Conservation (phyloP, 2,888 invertebrate species). For the Neria commutata region DNA sequence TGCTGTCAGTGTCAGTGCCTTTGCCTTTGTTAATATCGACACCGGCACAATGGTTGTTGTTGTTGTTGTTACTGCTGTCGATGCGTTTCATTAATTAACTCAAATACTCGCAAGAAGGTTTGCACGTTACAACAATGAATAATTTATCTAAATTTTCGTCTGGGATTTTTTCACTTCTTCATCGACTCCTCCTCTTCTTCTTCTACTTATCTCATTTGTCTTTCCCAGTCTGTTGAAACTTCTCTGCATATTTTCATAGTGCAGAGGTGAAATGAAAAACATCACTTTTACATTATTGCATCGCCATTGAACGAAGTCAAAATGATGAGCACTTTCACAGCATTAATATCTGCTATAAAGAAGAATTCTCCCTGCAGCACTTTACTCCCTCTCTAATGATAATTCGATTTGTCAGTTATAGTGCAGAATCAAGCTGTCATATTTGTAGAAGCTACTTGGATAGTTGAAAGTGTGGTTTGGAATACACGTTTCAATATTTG, state of each 20-base stretch:
- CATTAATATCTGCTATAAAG: too few relatives aligned
- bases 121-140: conserved; percentile 57
- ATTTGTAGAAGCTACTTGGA: too few relatives aligned
- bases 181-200: conserved; percentile 7
- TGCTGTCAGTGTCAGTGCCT: conserved; percentile 31
- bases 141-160: conserved; percentile 56
- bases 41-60: conserved; percentile 3
- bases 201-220: conserved; percentile 13
- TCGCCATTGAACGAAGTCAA: conserved; percentile 12
- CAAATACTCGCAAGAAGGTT: conserved; percentile 50
- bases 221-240: conserved; percentile 6
- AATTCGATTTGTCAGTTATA: too few relatives aligned
- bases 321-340: conserved; percentile 7
- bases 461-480: too few relatives aligned
- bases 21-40: conserved; percentile 28
- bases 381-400: too few relatives aligned
- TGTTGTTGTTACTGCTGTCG: conserved; percentile 27
- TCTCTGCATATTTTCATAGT: conserved; percentile 20
- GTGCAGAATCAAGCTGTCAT: too few relatives aligned
- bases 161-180: conserved; percentile 36
- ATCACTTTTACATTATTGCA: conserved; percentile 36
- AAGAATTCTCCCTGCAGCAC: too few relatives aligned
- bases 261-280: conserved; percentile 38
- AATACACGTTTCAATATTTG: too few relatives aligned
- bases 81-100: conserved; percentile 56